Evolutionary conservation across 2,888 invertebrate species (phyloP).

Genomic region (Perdita meconis): DNA sequence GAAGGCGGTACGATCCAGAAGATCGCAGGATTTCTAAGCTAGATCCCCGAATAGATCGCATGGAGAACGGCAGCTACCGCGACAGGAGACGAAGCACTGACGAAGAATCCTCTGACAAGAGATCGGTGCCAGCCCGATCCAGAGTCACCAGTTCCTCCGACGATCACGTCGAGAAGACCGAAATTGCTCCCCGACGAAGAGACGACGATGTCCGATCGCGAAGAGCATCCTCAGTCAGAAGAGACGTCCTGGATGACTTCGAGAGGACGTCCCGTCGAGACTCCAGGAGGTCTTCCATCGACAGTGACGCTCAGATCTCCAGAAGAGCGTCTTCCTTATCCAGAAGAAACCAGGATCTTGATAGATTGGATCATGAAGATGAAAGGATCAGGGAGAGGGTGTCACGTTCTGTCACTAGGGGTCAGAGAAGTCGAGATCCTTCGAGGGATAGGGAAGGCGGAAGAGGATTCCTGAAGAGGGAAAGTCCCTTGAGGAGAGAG

Average conservation of each 20-base stretch:
- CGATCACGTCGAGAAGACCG: conserved; percentile 71
- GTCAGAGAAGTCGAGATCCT: conserved; percentile 37
- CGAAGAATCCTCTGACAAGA: conserved; percentile 74
- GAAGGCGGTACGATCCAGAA: conserved; percentile 65
- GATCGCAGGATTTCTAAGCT: conserved; percentile 53
- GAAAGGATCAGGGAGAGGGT: background rate
- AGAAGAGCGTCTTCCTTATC: conserved; percentile 53
- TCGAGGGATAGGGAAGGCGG: conserved; percentile 50
- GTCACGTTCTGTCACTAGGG: conserved; percentile 26
- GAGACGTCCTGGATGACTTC: conserved; percentile 50
- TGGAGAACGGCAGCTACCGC: conserved; percentile 58
- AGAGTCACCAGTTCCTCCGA: conserved; percentile 80
- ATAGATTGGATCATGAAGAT: conserved; percentile 9
- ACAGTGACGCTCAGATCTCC: conserved; percentile 58
- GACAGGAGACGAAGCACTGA: conserved; percentile 76
- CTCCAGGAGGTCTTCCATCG: conserved; percentile 64
- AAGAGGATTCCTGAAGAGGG: conserved; percentile 22
- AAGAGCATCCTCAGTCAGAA: conserved; percentile 58
- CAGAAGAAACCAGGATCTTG: conserved; percentile 20
- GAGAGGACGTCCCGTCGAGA: conserved; percentile 59
- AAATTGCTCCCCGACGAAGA: conserved; percentile 41
- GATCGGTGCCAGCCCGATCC: conserved; percentile 57
- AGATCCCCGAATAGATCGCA: conserved; percentile 57
- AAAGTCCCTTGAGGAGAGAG: conserved; percentile 37
- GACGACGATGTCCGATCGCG: conserved; percentile 27